These are phyloP conservation scores for Pseudomugil tenellus DNA, from an alignment of 2,797 vertebrate species.

Conservation along the genomic window DNA sequence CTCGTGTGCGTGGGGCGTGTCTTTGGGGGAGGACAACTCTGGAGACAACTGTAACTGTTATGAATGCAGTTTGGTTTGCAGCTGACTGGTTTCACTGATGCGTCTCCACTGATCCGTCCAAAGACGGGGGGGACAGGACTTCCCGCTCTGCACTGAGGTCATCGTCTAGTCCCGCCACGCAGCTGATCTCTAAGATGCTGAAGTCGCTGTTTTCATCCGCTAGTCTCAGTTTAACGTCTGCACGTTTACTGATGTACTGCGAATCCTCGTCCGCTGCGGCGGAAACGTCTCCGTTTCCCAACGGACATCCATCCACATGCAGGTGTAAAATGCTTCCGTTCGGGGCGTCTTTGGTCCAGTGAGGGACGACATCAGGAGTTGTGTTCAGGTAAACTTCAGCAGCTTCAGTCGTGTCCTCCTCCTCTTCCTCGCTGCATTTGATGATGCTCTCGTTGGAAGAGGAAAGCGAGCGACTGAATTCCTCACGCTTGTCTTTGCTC, in stretches of 20 bases:
- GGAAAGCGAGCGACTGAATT: constrained; percentile 38
- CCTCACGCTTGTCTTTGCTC: constrained; percentile 15
- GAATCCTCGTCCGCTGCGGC: constrained; percentile 21
- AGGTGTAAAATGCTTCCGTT: constrained; percentile 38
- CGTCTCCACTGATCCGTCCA: constrained; percentile 41
- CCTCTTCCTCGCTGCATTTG: constrained; percentile 68
- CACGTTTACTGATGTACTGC: constrained; percentile 6
- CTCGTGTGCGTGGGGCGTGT: background rate
- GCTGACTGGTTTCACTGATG: constrained; percentile 32
- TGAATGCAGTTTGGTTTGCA: background rate
- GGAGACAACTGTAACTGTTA: background rate
- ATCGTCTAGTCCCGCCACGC: constrained; percentile 7
- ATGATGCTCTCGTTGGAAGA: constrained; percentile 68
- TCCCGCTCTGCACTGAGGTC: constrained; percentile 20
- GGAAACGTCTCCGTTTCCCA: constrained; percentile 11
- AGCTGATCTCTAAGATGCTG: constrained; percentile 53
- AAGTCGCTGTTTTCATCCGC: constrained; percentile 54
- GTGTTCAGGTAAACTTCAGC: constrained; percentile 31
- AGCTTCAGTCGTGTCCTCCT: constrained; percentile 22
- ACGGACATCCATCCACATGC: constrained; percentile 39
- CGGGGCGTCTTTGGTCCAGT: constrained; percentile 38
- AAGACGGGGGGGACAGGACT: constrained; percentile 5
- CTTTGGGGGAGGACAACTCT: constrained; percentile 28
- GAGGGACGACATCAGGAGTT: constrained; percentile 5
- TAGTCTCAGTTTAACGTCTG: constrained; percentile 24